Conservation (phyloP, 2,888 invertebrate genomes). For the Rhyacophila evoluta region DNA sequence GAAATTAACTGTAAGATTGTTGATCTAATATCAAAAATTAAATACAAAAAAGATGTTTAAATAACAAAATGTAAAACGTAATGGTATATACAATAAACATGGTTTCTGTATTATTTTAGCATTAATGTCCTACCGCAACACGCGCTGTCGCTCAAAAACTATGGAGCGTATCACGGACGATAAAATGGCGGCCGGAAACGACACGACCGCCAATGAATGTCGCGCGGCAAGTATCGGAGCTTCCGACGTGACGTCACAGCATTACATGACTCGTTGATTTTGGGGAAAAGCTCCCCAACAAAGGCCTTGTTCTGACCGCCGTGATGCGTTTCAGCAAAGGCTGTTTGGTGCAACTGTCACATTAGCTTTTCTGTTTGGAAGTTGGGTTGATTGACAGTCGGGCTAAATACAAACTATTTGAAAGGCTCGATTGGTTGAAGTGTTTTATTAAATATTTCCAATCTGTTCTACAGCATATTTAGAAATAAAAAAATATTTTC, state of each 20-base stretch:
- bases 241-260: not conserved
- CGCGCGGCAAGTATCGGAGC: not conserved
- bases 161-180: not conserved
- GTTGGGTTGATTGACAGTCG: not conserved
- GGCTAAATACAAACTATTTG: too few relatives aligned
- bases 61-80: too few relatives aligned
- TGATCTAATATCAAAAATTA: too few relatives aligned
- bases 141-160: not conserved
- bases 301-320: not conserved
- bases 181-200: conserved; percentile 11
- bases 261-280: conserved; percentile 7
- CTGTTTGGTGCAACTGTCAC: not conserved
- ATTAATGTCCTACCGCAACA: not conserved
- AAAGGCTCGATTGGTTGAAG: too few relatives aligned
- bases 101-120: too few relatives aligned
- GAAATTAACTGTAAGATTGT: too few relatives aligned
- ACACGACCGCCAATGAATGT: conserved; percentile 1
- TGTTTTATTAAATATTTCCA: too few relatives aligned
- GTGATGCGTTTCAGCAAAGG: not conserved
- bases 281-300: not conserved
- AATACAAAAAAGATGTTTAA: too few relatives aligned
- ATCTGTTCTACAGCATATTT: too few relatives aligned
- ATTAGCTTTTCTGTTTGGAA: not conserved
- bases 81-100: too few relatives aligned
- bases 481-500: too few relatives aligned